A percentile compares a stretch with the other conserved stretches of the same genome.
phyloP scores from a whole-genome alignment of 2,113 vertebrate genomes.

The Aphyosemion australe region DNA sequence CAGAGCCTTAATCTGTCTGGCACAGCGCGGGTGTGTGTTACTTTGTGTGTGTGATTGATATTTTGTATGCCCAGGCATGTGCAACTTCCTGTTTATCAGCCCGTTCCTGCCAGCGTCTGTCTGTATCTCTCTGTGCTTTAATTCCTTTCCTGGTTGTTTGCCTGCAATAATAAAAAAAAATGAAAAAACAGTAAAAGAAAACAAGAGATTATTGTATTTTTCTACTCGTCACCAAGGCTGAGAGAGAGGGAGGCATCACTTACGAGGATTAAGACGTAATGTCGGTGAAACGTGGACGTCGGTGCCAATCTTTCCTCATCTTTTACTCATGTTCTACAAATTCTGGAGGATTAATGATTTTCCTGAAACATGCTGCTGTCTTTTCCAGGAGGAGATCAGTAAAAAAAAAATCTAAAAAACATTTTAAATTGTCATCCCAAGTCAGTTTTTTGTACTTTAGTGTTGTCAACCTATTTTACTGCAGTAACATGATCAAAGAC shows the following conservation, averaged over 20 bases:
- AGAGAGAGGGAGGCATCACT: slow-evolving; percentile 17
- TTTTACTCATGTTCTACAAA: slow-evolving; percentile 26
- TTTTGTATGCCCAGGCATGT: slow-evolving; percentile 53
- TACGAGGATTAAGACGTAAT: slow-evolving; percentile 39
- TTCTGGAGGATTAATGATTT: slow-evolving; percentile 34
- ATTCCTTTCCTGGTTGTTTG: slow-evolving; percentile 49
- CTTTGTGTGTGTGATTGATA: slow-evolving; percentile 43
- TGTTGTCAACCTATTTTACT: background rate
- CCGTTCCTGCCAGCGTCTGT: slow-evolving; percentile 34
- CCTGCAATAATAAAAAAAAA: slow-evolving; percentile 22
- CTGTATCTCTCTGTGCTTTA: slow-evolving; percentile 29
- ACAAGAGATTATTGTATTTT: slow-evolving; percentile 51
- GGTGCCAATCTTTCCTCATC: background rate
- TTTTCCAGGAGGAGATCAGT: background rate
- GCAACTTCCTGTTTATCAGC: slow-evolving; percentile 43
- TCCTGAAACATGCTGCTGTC: slow-evolving; percentile 12
- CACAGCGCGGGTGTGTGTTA: slow-evolving; percentile 33
- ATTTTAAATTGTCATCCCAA: background rate
- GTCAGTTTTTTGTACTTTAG: background rate
- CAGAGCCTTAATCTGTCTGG: slow-evolving; percentile 67
- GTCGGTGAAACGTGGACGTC: slow-evolving; percentile 17
- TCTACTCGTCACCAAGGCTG: slow-evolving; percentile 27
- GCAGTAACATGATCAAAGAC: background rate
- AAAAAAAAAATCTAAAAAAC: background rate
- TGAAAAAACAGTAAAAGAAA: slow-evolving; percentile 26